A percentile compares a stretch with the other conserved stretches of the same genome.
These are phyloP conservation scores for Seriola quinqueradiata DNA, from an alignment of 2,113 vertebrate genomes.

Conservation along the genomic window DNA sequence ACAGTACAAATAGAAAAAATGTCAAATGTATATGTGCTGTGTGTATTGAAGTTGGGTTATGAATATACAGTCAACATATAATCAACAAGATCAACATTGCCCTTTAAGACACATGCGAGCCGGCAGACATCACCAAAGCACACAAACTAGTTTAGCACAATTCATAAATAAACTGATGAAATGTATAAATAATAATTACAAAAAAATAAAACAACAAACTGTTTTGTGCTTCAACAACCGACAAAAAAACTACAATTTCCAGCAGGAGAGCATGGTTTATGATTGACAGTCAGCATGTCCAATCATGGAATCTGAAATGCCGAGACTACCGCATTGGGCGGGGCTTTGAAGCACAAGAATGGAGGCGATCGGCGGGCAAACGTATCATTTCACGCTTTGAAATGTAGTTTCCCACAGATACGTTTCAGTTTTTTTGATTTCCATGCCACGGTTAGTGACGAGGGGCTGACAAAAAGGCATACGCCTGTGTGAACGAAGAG, in stretches of 20 bases:
- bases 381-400: slow-evolving; percentile 73
- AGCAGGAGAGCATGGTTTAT: not conserved
- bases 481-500: not conserved
- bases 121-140: not conserved
- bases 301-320: slow-evolving; percentile 61
- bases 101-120: too few relatives aligned
- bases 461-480: not conserved
- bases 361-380: slow-evolving; percentile 75
- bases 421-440: not conserved
- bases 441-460: not conserved
- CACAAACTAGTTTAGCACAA: too few relatives aligned
- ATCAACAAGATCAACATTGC: too few relatives aligned
- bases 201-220: not conserved
- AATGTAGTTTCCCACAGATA: slow-evolving; percentile 27
- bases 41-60: too few relatives aligned
- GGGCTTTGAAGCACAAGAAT: slow-evolving; percentile 71
- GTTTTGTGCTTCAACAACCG: not conserved
- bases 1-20: not conserved
- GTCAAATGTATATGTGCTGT: not conserved
- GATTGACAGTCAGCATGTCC: slow-evolving; percentile 67
- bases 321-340: slow-evolving; percentile 73
- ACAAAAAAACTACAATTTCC: slow-evolving; percentile 70
- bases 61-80: too few relatives aligned
- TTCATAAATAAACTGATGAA: too few relatives aligned
- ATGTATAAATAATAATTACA: not conserved